phyloP scores from a whole-genome alignment of 2,113 vertebrate genomes.

The Pangasianodon hypophthalmus region DNA sequence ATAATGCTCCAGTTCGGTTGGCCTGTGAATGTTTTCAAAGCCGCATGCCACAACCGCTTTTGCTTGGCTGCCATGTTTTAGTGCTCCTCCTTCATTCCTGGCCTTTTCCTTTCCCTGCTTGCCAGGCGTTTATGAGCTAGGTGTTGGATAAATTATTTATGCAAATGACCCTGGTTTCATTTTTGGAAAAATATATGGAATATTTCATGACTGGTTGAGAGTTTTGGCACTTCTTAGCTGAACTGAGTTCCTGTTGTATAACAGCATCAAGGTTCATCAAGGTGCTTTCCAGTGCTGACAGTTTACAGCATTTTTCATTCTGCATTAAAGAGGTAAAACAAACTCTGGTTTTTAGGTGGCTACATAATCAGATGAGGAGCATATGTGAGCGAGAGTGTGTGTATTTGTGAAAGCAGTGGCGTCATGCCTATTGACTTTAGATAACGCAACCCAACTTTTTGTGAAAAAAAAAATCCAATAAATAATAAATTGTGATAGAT shows the following conservation, averaged over 20 bases:
- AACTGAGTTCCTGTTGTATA: slow-evolving; percentile 43
- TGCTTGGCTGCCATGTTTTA: slow-evolving; percentile 20
- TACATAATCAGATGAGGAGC: neutral
- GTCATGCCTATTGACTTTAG: neutral
- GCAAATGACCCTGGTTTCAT: slow-evolving; percentile 46
- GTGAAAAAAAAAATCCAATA: no score
- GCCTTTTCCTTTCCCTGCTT: slow-evolving; percentile 28
- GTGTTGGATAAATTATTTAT: slow-evolving; percentile 61
- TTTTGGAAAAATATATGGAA: slow-evolving; percentile 44
- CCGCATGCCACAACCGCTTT: slow-evolving; percentile 48
- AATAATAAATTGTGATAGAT: neutral
- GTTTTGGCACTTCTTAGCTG: slow-evolving; percentile 34
- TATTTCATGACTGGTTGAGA: slow-evolving; percentile 50
- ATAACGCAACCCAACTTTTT: neutral
- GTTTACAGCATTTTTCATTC: slow-evolving; percentile 11
- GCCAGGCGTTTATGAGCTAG: slow-evolving; percentile 57
- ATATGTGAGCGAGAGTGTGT: neutral
- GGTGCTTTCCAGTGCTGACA: neutral
- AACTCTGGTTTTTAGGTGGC: slow-evolving; percentile 17
- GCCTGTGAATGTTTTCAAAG: slow-evolving; percentile 59
- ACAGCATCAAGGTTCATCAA: slow-evolving; percentile 41
- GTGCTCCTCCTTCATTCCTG: slow-evolving; percentile 49
- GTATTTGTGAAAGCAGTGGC: neutral
- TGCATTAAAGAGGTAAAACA: slow-evolving; percentile 45
- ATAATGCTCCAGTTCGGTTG: slow-evolving; percentile 52